Evolutionary conservation across 1,140 invertebrate genomes (phyloP), one percentile per base, ranked within the genome.

Genomic region (Philaenus spumarius): DNA sequence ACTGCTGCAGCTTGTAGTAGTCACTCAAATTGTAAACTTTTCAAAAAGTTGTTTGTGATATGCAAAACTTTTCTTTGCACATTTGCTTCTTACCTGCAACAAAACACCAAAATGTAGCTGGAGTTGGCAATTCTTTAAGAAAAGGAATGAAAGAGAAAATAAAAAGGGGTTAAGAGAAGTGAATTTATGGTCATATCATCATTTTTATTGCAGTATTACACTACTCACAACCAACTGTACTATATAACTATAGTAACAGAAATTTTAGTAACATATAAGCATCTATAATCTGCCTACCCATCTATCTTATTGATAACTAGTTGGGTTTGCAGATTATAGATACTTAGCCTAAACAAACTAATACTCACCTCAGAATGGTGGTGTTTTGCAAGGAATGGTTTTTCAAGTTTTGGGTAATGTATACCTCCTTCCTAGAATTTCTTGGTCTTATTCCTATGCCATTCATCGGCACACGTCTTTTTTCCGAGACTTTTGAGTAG

Each of bases 1-100:
- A 58, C 12, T 30, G 15, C 40, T 58, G 56, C 19, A 52, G 56
- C 19, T 58, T 58, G 30, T 53, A 37, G 37, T 58, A 58, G 43
- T 53, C 56, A 22, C 45, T 30, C 30, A 58, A 22, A 22, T 22
- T 4, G 14, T 30, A 20, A 53, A 58, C 30, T 20, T 20, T 47
- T 37, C 47, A 37, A 51, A 58, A 40, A 47, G 51, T 43, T 59
- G 17, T 54, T 30, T 53, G 6, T 34, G 5, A 43, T 59, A 59
- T 14, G 40, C 50, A 23, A 55, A 30, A 30, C 50, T 5, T 14
- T 55, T 30, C 7, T 26, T 43, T 43, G 19, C 51, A 39, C 50
- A 55, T 45, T 59, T 59, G 40, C 48, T 55, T 20, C 7, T 54
- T 24, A 55, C 26, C 50, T 59, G 45, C 12, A 23, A 47, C 45